These are phyloP conservation scores for Pomacea maculata DNA, from an alignment of 1,140 invertebrate genomes.

Conservation along the genomic window DNA sequence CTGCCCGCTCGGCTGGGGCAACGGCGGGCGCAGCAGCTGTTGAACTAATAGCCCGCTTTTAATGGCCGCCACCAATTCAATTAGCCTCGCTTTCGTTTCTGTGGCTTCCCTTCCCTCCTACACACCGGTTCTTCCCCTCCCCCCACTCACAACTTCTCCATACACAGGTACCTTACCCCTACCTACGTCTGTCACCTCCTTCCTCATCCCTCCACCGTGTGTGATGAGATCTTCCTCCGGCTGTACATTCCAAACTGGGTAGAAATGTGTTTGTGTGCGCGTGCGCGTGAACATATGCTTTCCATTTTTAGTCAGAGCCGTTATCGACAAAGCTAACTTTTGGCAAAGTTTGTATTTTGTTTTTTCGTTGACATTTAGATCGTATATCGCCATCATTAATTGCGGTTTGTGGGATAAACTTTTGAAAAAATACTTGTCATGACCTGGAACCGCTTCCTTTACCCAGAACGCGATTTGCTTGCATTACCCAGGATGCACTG, in stretches of 20 bases:
- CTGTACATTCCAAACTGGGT: too few relatives aligned
- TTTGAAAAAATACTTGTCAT: too few relatives aligned
- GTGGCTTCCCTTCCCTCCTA: constrained; percentile 6
- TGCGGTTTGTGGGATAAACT: too few relatives aligned
- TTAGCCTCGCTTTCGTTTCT: constrained; percentile 15
- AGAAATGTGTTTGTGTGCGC: neutral
- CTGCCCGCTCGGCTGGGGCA: constrained; percentile 2
- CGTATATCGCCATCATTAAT: too few relatives aligned
- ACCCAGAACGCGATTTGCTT: too few relatives aligned
- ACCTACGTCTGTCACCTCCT: neutral
- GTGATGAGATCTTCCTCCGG: neutral
- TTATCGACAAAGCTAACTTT: too few relatives aligned
- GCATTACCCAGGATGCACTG: too few relatives aligned
- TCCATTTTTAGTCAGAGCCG: too few relatives aligned
- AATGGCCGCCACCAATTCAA: constrained; percentile 9
- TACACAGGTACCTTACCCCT: neutral
- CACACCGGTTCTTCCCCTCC: neutral
- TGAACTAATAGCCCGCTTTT: constrained; percentile 16
- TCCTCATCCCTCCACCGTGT: neutral
- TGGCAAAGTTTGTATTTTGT: too few relatives aligned
- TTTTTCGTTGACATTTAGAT: too few relatives aligned
- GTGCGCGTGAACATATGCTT: neutral
- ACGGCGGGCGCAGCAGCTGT: constrained; percentile 2
- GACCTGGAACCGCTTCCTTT: too few relatives aligned
- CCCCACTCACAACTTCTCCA: neutral